A percentile compares a stretch with the other conserved stretches of the same genome.
phyloP scores from a whole-genome alignment of 1,140 invertebrate genomes.

The Brachionus rotundiformis region DNA sequence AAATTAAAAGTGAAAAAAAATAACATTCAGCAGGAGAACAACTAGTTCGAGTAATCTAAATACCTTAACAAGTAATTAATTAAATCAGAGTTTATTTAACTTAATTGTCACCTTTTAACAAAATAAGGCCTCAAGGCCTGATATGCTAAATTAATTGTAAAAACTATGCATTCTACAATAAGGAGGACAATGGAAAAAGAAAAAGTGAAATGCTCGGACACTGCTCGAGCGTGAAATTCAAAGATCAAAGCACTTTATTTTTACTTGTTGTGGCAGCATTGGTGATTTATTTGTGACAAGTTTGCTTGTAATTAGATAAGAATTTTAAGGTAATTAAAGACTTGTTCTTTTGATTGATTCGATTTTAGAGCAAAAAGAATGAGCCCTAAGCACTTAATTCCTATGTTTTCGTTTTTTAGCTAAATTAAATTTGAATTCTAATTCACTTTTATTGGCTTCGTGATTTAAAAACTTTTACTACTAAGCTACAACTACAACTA shows the following conservation, averaged over 20 bases:
- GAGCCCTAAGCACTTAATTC: conserved; percentile 10
- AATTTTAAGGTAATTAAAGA: conserved; percentile 22
- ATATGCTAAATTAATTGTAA: conserved; percentile 35
- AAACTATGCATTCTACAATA: background rate
- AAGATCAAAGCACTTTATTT: background rate
- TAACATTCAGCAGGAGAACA: conserved; percentile 32
- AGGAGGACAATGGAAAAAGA: too few relatives aligned
- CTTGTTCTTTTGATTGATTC: conserved; percentile 19
- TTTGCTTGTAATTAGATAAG: background rate
- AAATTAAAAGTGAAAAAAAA: conserved; percentile 39
- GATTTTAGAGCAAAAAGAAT: conserved; percentile 19
- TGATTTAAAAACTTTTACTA: conserved; percentile 4
- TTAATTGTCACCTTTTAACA: conserved; percentile 31
- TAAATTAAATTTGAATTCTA: conserved; percentile 13
- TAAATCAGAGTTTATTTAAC: background rate
- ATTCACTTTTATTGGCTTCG: conserved; percentile 26
- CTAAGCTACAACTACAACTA: background rate
- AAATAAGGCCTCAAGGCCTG: background rate
- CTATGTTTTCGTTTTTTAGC: conserved; percentile 9
- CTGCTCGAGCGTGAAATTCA: background rate
- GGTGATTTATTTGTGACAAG: conserved; percentile 24
- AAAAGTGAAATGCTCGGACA: conserved; percentile 7
- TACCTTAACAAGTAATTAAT: conserved; percentile 22
- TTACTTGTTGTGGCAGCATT: background rate
- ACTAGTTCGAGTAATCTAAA: conserved; percentile 15